A percentile compares a stretch with the other conserved stretches of the same genome.
These are phyloP conservation scores for Calypte anna DNA, from an alignment of 2,113 vertebrate genomes.

Conservation along the genomic window DNA sequence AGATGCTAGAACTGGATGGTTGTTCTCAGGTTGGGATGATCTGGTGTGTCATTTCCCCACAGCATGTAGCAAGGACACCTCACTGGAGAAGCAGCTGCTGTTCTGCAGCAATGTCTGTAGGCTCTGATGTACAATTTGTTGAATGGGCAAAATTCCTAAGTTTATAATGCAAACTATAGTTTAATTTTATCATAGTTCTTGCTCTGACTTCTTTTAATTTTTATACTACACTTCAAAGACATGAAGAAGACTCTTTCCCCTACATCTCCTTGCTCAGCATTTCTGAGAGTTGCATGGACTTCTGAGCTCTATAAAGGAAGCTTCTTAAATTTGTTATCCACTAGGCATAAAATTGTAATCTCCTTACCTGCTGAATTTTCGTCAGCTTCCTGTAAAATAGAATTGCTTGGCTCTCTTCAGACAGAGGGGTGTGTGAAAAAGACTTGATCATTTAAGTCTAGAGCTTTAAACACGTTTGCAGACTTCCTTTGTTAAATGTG, in stretches of 20 bases:
- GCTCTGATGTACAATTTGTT: neutral
- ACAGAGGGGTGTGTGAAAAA: slow-evolving; percentile 11
- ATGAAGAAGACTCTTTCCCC: neutral
- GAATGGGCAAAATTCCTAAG: neutral
- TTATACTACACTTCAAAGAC: neutral
- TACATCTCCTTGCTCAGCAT: neutral
- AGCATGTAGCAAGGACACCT: neutral
- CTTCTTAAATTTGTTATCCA: slow-evolving; percentile 62
- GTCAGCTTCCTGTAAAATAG: slow-evolving; percentile 8
- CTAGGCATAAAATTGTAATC: slow-evolving; percentile 58
- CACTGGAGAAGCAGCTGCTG: neutral
- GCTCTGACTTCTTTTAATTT: neutral
- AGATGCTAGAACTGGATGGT: neutral
- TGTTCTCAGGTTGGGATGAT: neutral
- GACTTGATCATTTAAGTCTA: slow-evolving; percentile 14
- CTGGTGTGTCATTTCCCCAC: neutral
- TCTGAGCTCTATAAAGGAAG: slow-evolving; percentile 24
- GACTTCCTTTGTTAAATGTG: slow-evolving; percentile 35
- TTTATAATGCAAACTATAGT: neutral
- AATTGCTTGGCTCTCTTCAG: slow-evolving; percentile 16
- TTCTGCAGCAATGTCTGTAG: neutral
- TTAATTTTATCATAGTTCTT: neutral
- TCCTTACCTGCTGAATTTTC: slow-evolving; percentile 59
- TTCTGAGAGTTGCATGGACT: neutral
- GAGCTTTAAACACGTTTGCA: slow-evolving; percentile 35